Evolutionary conservation across 30 jellyfish, hydroid and myxozoan genomes (phyloP).

Genomic region (Cassiopea xamachana): DNA sequence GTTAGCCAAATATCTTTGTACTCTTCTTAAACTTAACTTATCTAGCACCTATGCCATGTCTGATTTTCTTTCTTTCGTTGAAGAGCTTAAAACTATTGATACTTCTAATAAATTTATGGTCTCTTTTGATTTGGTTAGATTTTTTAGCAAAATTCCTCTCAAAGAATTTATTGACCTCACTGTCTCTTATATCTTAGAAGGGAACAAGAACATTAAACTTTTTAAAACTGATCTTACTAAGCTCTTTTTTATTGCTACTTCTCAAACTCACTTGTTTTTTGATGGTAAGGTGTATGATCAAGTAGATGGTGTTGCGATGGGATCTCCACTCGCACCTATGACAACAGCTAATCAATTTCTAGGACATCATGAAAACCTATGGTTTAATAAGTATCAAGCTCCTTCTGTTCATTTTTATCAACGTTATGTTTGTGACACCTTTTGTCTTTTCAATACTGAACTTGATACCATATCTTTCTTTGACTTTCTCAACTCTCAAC

Average conservation of each 20-base stretch:
- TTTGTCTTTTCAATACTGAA: conserved; percentile 18
- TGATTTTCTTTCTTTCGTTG: not conserved
- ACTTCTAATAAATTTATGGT: conserved; percentile 1
- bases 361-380: conserved; percentile 9
- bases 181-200: not conserved
- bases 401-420: not conserved
- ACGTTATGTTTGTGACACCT: not conserved
- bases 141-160: conserved; percentile 22
- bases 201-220: not conserved
- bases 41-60: not conserved
- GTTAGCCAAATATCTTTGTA: conserved; percentile 10
- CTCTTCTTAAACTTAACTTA: not conserved
- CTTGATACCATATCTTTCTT: too few species aligned
- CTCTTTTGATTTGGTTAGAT: not conserved
- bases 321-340: not conserved
- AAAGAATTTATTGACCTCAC: conserved; percentile 26
- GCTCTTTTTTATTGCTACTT: conserved; percentile 1
- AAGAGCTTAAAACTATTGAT: not conserved
- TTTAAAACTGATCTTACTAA: not conserved
- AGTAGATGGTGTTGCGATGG: conserved; percentile 24
- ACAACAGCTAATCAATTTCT: conserved; percentile 6
- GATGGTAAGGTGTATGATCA: conserved; percentile 24
- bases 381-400: conserved; percentile 21
- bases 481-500: too few species aligned
- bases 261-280: conserved; percentile 9